These are phyloP conservation scores for Molothrus aeneus DNA, from an alignment of 2,797 vertebrate genomes.

Conservation along the genomic window DNA sequence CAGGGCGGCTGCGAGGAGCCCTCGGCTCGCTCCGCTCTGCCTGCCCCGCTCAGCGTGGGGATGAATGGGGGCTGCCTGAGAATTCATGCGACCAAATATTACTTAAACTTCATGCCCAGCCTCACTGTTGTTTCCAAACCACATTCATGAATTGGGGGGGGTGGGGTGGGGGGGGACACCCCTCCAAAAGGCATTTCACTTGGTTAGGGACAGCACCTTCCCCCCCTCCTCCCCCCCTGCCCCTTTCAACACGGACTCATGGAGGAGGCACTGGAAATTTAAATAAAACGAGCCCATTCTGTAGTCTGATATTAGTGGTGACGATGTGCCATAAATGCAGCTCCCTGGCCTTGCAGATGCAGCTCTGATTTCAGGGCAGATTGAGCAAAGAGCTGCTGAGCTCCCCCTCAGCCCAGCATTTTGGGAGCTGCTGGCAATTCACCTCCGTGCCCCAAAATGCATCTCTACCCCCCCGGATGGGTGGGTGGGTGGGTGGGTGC, in stretches of 20 bases:
- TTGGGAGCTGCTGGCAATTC: background rate
- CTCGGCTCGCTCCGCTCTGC: conserved; percentile 71
- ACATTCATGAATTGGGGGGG: background rate
- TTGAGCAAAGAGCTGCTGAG: background rate
- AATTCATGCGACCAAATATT: conserved; percentile 47
- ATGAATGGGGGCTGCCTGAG: conserved; percentile 16
- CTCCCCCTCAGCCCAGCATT: background rate
- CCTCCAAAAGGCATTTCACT: background rate
- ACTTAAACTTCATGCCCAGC: conserved; percentile 42
- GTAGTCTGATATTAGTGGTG: background rate
- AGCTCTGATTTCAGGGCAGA: background rate
- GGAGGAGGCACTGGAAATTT: background rate
- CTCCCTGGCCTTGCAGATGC: background rate
- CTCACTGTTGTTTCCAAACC: conserved; percentile 13
- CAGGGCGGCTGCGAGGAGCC: background rate
- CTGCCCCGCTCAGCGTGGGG: conserved; percentile 64
- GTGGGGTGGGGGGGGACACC: background rate
- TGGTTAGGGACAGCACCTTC: background rate
- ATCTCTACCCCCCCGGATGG: background rate
- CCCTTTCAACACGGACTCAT: background rate
- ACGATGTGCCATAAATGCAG: background rate
- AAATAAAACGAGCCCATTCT: conserved; percentile 41
- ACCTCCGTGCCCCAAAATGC: background rate
- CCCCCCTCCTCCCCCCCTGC: background rate
- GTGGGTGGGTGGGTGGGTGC: too few relatives aligned